Evolutionary conservation across 2,888 invertebrate species (phyloP).

Genomic region (Sabellastarte sp.): DNA sequence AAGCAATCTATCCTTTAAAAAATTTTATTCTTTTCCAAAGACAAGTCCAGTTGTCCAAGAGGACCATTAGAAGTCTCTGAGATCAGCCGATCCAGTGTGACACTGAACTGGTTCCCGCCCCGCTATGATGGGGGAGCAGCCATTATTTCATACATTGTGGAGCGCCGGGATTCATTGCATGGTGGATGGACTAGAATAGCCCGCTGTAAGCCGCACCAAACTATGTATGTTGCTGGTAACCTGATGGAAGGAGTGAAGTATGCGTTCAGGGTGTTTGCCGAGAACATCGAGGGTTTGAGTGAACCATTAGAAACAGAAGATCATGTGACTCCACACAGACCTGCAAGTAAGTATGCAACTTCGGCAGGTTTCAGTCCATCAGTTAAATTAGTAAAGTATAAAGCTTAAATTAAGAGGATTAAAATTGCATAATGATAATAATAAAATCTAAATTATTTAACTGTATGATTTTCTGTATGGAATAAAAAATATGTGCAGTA

Average conservation of each 20-base stretch:
- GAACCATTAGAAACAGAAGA: constrained; percentile 64
- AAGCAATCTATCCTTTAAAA: no score
- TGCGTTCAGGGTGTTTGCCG: constrained; percentile 80
- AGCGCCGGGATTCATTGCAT: constrained; percentile 64
- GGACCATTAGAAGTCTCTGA: constrained; percentile 70
- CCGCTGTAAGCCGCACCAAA: constrained; percentile 73
- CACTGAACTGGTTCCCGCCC: constrained; percentile 83
- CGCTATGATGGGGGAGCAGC: constrained; percentile 91
- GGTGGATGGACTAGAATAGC: constrained; percentile 91
- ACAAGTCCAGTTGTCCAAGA: no score
- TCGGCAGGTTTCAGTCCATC: no score
- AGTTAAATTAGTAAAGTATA: no score
- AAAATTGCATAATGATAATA: no score
- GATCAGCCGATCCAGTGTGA: constrained; percentile 44
- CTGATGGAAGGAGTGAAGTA: constrained; percentile 79
- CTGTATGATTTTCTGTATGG: no score
- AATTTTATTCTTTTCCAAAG: no score
- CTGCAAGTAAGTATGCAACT: constrained; percentile 39
- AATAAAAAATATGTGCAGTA: no score
- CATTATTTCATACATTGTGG: constrained; percentile 82
- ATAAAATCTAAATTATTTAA: no score
- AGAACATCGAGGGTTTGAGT: constrained; percentile 80
- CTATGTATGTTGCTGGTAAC: constrained; percentile 53
- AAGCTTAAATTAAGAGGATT: no score
- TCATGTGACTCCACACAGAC: constrained; percentile 38